Evolutionary conservation across 2,797 vertebrate species (phyloP).

Genomic region (Megalops cyprinoides): DNA sequence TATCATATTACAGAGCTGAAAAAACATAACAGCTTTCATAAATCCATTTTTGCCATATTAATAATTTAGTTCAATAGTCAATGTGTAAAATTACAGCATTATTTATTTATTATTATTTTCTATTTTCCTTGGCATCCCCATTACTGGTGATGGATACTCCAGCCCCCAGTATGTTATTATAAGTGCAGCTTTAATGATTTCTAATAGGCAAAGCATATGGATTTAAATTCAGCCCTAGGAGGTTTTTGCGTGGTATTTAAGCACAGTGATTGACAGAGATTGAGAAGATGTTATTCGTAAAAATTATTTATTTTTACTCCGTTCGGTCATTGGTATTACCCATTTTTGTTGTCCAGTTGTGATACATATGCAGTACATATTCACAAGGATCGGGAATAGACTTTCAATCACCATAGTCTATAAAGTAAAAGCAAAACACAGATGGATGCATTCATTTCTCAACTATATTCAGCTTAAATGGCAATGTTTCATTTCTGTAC

Average conservation of each 20-base stretch:
- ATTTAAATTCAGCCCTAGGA: not conserved
- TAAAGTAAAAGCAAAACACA: not conserved
- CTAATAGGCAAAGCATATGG: conserved; percentile 13
- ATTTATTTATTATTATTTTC: conserved; percentile 23
- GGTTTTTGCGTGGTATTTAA: not conserved
- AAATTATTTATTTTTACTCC: not conserved
- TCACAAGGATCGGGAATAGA: not conserved
- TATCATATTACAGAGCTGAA: not conserved
- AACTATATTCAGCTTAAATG: not conserved
- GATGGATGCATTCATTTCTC: not conserved
- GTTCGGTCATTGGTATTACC: not conserved
- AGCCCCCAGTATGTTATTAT: conserved; percentile 4
- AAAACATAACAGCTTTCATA: not conserved
- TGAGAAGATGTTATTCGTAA: not conserved
- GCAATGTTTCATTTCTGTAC: not conserved
- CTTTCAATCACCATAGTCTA: not conserved
- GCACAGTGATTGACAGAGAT: not conserved
- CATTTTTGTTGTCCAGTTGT: not conserved
- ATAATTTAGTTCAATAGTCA: conserved; percentile 28
- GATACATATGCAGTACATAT: not conserved
- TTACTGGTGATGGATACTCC: conserved; percentile 22
- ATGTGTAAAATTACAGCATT: conserved; percentile 26
- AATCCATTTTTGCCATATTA: not conserved
- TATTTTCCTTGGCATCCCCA: conserved; percentile 23
- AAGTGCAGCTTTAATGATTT: conserved; percentile 2